phyloP scores from a whole-genome alignment of 2,113 vertebrate genomes.

The Engraulis encrasicolus region DNA sequence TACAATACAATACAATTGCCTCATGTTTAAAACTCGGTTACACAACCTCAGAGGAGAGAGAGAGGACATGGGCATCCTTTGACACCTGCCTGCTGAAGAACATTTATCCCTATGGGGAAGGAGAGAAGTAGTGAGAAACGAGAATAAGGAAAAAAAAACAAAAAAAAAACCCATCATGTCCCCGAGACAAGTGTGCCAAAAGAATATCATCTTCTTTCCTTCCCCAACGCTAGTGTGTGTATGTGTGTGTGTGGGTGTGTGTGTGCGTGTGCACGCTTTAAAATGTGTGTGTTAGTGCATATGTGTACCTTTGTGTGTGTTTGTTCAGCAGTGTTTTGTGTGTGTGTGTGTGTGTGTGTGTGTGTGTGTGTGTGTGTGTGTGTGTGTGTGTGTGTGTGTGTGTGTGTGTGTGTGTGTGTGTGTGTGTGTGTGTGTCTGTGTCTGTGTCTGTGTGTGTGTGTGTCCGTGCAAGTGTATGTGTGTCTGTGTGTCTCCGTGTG shows the following conservation, averaged over 20 bases:
- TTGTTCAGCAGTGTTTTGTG: too few relatives aligned
- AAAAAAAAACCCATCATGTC: background rate
- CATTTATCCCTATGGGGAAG: background rate
- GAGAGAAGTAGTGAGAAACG: background rate
- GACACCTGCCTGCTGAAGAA: background rate
- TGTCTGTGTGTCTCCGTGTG: constrained; percentile 8
- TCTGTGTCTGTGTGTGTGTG: background rate
- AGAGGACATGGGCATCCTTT: background rate
- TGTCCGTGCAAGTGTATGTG: background rate
- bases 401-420: background rate
- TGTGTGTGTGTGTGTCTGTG: background rate
- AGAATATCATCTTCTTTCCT: constrained; percentile 8
- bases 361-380: background rate
- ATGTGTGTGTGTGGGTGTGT: constrained; percentile 1
- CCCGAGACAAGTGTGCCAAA: constrained; percentile 14
- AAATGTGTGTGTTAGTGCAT: background rate
- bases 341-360: background rate
- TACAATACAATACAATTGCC: too few relatives aligned
- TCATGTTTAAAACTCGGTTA: background rate
- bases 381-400: background rate
- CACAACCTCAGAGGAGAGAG: background rate
- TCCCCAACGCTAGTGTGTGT: background rate
- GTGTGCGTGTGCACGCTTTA: background rate
- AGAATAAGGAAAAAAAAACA: background rate
- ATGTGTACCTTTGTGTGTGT: background rate